Conservation (phyloP, 2,113 vertebrate genomes). For the Actenoides hombroni region DNA sequence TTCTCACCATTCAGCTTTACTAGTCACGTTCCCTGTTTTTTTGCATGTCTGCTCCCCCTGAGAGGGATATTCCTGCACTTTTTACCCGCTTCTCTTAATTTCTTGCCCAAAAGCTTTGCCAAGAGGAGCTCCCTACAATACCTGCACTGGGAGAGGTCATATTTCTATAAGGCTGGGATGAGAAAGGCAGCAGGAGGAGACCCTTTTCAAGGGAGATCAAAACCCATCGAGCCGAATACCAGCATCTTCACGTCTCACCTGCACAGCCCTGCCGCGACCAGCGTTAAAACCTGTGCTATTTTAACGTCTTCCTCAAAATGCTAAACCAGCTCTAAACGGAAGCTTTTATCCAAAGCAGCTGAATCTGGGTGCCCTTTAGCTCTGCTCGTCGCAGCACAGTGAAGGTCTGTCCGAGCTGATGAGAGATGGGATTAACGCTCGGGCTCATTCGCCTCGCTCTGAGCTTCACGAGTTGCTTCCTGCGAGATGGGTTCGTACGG, state of each 20-base stretch:
- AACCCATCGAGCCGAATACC: background rate
- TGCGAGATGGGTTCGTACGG: background rate
- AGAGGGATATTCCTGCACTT: background rate
- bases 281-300: background rate
- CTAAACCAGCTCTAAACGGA: background rate
- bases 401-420: background rate
- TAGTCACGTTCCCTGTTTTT: background rate
- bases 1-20: background rate
- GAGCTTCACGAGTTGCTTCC: background rate
- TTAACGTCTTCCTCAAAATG: background rate
- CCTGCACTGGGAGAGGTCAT: rapidly evolving
- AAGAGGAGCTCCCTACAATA: background rate
- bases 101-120: background rate
- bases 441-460: background rate
- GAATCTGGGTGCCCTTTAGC: background rate
- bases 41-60: background rate
- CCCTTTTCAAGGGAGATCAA: background rate
- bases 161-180: background rate
- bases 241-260: background rate
- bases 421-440: background rate
- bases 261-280: rapidly evolving
- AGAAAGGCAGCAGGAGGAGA: background rate
- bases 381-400: background rate
- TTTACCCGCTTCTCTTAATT: background rate
- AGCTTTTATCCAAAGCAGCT: background rate